Conservation (phyloP, 1,140 invertebrate species). For the Macrosteles quadrilineatus region DNA sequence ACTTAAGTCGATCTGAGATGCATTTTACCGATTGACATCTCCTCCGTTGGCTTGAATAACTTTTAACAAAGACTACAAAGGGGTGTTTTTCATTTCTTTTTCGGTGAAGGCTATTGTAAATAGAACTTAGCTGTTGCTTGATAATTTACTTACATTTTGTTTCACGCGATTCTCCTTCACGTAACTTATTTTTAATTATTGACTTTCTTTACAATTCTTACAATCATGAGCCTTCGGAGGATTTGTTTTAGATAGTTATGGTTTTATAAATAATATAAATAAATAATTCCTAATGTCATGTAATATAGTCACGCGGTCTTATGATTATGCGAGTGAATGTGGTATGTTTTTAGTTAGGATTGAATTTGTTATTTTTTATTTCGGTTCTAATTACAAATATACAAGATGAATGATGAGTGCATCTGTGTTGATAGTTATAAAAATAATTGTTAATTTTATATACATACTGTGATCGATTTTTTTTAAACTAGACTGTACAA, state of each 20-base stretch:
- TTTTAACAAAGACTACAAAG: constrained; percentile 25
- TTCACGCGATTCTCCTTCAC: neutral
- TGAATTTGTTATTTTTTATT: constrained; percentile 34
- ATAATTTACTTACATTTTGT: constrained; percentile 11
- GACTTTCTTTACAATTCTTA: constrained; percentile 5
- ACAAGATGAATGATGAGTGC: constrained; percentile 10
- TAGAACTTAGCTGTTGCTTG: neutral
- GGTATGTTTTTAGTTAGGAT: constrained; percentile 39
- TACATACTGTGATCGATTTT: constrained; percentile 39
- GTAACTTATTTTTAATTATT: constrained; percentile 18
- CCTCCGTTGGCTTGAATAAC: constrained; percentile 31
- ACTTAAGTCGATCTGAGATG: constrained; percentile 33
- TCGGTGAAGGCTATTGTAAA: constrained; percentile 21
- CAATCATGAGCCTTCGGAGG: constrained; percentile 38
- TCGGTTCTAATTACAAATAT: constrained; percentile 38
- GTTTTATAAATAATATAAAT: constrained; percentile 32
- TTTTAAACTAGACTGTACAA: constrained; percentile 9
- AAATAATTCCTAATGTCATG: constrained; percentile 33
- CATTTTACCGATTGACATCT: constrained; percentile 28
- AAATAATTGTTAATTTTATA: constrained; percentile 34
- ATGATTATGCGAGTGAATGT: constrained; percentile 16
- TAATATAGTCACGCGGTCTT: constrained; percentile 34
- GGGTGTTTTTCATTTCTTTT: constrained; percentile 25
- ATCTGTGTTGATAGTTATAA: constrained; percentile 19
- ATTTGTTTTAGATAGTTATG: constrained; percentile 36